Evolutionary conservation across 2,113 vertebrate genomes (phyloP).

Genomic region (Pachyramphus minor): DNA sequence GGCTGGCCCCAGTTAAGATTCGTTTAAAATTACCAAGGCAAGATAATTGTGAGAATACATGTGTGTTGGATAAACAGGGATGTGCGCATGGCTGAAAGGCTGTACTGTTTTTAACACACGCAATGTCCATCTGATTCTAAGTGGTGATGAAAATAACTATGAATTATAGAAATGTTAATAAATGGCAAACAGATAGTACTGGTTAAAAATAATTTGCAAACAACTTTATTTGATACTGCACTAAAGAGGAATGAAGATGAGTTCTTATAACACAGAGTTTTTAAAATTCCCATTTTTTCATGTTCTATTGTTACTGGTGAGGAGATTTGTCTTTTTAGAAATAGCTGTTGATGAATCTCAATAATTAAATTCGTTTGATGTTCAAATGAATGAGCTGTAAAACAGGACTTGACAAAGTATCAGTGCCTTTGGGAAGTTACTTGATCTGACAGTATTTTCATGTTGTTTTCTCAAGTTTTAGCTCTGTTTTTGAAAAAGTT

Average conservation of each 20-base stretch:
- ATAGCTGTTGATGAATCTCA: neutral
- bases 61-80: rapidly evolving
- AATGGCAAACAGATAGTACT: neutral
- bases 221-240: neutral
- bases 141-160: neutral
- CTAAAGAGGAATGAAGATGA: neutral
- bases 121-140: neutral
- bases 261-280: neutral
- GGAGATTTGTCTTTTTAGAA: neutral
- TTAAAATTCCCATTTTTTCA: neutral
- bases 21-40: neutral
- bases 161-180: neutral
- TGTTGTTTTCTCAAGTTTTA: neutral
- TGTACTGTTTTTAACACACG: neutral
- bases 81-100: neutral
- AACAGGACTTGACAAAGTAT: neutral
- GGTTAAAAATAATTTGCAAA: neutral
- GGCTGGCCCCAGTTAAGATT: neutral
- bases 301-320: neutral
- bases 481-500: neutral
- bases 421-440: neutral
- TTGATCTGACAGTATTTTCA: neutral
- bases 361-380: neutral
- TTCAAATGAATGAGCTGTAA: neutral
- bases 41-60: neutral